A percentile compares a stretch with the other conserved stretches of the same genome.
These are phyloP conservation scores for Agrotis clavis DNA, from an alignment of 2,888 invertebrate species.

Conservation along the genomic window DNA sequence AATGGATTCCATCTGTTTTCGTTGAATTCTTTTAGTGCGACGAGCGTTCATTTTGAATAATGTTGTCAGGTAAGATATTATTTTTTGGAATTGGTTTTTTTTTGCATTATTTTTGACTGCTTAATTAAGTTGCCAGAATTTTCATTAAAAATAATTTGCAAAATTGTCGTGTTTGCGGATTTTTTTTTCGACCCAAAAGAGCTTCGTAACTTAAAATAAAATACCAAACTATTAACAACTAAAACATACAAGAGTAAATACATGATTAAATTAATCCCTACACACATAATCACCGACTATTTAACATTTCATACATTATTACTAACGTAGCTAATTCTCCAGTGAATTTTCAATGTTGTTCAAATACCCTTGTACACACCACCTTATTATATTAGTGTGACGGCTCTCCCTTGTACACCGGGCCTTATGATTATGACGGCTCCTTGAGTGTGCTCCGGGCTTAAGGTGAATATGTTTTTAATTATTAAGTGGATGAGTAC, in stretches of 20 bases:
- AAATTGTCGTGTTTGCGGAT: neutral
- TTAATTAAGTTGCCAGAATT: conserved; percentile 11
- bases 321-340: conserved; percentile 31
- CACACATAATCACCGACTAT: conserved; percentile 18
- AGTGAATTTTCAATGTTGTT: conserved; percentile 57
- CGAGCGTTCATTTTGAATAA: conserved; percentile 51
- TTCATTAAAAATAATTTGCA: neutral
- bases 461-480: conserved; percentile 53
- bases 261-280: conserved; percentile 12
- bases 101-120: conserved; percentile 35
- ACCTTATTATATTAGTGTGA: conserved; percentile 25
- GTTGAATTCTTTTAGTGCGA: conserved; percentile 58
- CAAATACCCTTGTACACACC: conserved; percentile 33
- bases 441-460: conserved; percentile 46
- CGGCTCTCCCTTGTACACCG: conserved; percentile 40
- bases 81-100: conserved; percentile 33
- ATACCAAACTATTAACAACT: neutral
- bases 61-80: conserved; percentile 47
- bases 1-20: conserved; percentile 66
- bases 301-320: conserved; percentile 53
- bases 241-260: neutral
- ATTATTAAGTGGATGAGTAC: conserved; percentile 50
- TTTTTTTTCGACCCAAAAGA: neutral
- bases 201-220: neutral
- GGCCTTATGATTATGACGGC: conserved; percentile 48